Conservation (phyloP, 2,888 invertebrate genomes). For the Drosophila colorata region DNA sequence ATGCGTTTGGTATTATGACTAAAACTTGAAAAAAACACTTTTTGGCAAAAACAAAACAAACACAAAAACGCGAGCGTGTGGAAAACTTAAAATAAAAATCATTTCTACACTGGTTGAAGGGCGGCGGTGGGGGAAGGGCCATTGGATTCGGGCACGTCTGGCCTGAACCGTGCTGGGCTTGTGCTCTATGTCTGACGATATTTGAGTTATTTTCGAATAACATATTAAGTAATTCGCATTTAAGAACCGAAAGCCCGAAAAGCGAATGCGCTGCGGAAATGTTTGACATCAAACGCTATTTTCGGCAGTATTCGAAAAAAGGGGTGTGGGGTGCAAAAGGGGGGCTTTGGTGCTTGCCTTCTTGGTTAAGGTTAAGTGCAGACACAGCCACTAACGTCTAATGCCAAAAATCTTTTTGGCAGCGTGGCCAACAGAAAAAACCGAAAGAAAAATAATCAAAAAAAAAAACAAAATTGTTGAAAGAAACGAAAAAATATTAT, state of each 20-base stretch:
- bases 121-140: not conserved
- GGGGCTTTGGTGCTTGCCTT: not conserved
- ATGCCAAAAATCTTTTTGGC: constrained; percentile 70
- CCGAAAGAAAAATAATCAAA: constrained; percentile 14
- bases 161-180: not conserved
- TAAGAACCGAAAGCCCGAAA: constrained; percentile 20
- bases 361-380: constrained; percentile 76
- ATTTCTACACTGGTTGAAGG: not conserved
- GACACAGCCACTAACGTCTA: constrained; percentile 31
- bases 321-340: not conserved
- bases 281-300: constrained; percentile 61
- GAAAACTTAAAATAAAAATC: constrained; percentile 44
- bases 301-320: constrained; percentile 32
- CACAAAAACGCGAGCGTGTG: constrained; percentile 7
- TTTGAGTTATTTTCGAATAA: constrained; percentile 33
- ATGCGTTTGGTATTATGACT: constrained; percentile 19
- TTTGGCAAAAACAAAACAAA: constrained; percentile 42
- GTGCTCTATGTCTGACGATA: constrained; percentile 12
- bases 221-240: constrained; percentile 68
- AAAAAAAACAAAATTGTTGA: constrained; percentile 11
- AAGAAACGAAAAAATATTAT: not conserved
- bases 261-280: constrained; percentile 18
- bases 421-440: constrained; percentile 62
- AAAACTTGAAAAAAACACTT: constrained; percentile 33
- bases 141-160: not conserved